phyloP scores from a whole-genome alignment of 2,888 invertebrate genomes.

The Perithous albicinctus region DNA sequence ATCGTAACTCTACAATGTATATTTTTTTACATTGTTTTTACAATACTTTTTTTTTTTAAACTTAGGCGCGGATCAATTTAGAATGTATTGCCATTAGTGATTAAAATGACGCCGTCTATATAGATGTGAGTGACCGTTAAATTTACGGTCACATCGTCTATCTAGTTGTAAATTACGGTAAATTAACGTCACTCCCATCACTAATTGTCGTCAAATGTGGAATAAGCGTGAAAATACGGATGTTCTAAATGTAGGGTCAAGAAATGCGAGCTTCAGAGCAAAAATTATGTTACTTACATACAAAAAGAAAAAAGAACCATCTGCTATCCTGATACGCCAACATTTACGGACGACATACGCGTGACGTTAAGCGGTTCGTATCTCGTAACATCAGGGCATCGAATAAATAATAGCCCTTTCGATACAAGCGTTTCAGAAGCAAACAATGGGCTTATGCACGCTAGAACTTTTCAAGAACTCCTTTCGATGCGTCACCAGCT shows the following conservation, averaged over 20 bases:
- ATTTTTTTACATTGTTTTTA: too few relatives aligned
- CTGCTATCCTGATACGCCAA: conserved; percentile 21
- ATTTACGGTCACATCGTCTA: too few relatives aligned
- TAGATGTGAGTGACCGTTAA: too few relatives aligned
- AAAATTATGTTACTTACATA: background rate
- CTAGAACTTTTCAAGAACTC: conserved; percentile 50
- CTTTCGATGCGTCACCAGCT: conserved; percentile 25
- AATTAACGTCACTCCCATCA: too few relatives aligned
- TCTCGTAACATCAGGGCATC: conserved; percentile 30
- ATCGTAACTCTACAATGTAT: too few relatives aligned
- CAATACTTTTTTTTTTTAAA: too few relatives aligned
- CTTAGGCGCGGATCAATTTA: too few relatives aligned
- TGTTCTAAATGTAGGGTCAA: background rate
- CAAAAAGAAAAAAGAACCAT: conserved; percentile 18
- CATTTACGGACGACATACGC: conserved; percentile 54
- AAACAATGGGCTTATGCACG: conserved; percentile 55
- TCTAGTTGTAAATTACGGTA: too few relatives aligned
- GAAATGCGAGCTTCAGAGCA: conserved; percentile 16
- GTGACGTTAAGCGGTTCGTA: conserved; percentile 52
- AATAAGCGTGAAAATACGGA: too few relatives aligned
- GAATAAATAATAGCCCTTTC: conserved; percentile 53
- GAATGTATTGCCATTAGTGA: too few relatives aligned
- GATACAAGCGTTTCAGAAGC: conserved; percentile 45
- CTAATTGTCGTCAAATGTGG: too few relatives aligned
- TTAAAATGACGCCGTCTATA: too few relatives aligned